Base-by-base conservation (phyloP, 2,113 vertebrate species). In the Lota lota region DNA sequence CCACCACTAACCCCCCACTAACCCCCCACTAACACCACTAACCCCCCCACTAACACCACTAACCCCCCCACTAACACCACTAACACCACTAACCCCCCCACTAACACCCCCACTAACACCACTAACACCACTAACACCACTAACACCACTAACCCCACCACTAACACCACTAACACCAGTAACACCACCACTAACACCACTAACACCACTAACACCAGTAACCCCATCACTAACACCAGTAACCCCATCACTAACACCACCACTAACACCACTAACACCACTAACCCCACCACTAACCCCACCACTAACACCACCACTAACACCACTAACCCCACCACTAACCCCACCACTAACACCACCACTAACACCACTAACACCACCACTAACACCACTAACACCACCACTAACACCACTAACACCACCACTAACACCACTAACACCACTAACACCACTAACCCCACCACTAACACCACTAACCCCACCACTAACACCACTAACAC, bases 271-370 rank as follows among this genome's bases (percentile, higher is more conserved):
- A n/a, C n/a, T n/a, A n/a, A n/a, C n/a, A n/a, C n/a, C n/a, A n/a
- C n/a, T n/a, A n/a, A n/a, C n/a, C n/a, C n/a, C n/a, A n/a, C 63
- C 79, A 65, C 78, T 64, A 70, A 73, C 72, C 70, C 67, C 69
- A 72, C 54, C 79, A 78, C 28, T 33, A 33, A 33, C 28, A 33
- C 28, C 28, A 51, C 15, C 73, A 57, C 7, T 6, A 33, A 33
- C 28, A n/a, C n/a, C n/a, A n/a, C n/a, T n/a, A n/a, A n/a, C n/a
- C n/a, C n/a, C n/a, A n/a, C 63, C 79, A 65, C 78, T 64, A 70
- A 73, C 72, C 70, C 67, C 69, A 72, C 54, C 79, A 78, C 28
- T 33, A 33, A 33, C 28, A 33, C 28, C 28, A 51, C 15, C 73
- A 57, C 7, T 6, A 33, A 2, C 66, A 73, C 63, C 79, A 65